Base-by-base conservation (phyloP, 2,888 invertebrate genomes). In the Cosmorhoe ocellata region DNA sequence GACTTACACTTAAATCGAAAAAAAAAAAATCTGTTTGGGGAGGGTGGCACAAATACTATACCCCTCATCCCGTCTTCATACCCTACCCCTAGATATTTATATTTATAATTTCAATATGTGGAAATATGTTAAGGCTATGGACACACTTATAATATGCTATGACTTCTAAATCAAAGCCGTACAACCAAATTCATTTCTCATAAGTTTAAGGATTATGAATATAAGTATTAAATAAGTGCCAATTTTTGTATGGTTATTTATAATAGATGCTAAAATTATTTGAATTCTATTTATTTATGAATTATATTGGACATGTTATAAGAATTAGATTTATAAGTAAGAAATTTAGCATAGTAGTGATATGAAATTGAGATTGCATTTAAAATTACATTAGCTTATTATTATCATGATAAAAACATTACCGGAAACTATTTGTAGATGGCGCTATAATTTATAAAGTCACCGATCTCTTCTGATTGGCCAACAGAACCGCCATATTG, bases 211-310 rank as follows among this genome's bases (percentile, higher is more conserved):
- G 10, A 11, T 31, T 26, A 8, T 18, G 32, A 10, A 36, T 11
- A n/a, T 50, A 48, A 24, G 52, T 56, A 58, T 59, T 58, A 58
- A 33, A 32, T 47, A 61, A 61, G 64, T 64, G 64, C 64, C 64
- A 62, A 64, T 50, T 58, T 59, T 61, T 61, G 43, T 54, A 59
- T 50, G 12, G 47, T 51, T 55, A 38, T 27, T 18, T 3, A 11
- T 33, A 38, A 18, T 37, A 44, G 43, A 42, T 39, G 38, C 49
- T 45, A 26, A 31, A 45, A 36, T 47, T 39, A 7, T 24, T 37
- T 37, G n/a, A 14, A 14, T 5, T 36, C 52, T 49, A 56, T 50
- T 50, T 40, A 50, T 52, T 56, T 44, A 4, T 27, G 46, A 42
- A 52, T 49, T 51, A 48, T 58, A 51, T 58, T 49, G 54, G 51